Evolutionary conservation across 2,113 vertebrate genomes (phyloP).

Genomic region (Rhizomys pruinosus): DNA sequence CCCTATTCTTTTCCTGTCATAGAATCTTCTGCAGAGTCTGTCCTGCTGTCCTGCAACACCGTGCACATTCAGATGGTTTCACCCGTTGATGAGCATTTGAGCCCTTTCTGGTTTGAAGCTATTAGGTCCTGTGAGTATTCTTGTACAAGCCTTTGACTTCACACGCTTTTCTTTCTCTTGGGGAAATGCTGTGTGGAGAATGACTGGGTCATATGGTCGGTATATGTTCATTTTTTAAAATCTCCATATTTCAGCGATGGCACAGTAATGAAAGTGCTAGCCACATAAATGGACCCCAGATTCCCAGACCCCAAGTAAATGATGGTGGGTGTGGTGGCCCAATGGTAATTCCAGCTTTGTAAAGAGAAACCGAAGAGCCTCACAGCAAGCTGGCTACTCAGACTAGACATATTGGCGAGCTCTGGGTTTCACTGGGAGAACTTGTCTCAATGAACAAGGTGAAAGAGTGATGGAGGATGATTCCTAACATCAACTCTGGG

Average conservation of each 20-base stretch:
- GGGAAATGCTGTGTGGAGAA: conserved; percentile 5
- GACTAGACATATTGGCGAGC: too few species aligned
- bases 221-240: conserved; percentile 1
- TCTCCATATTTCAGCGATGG: too few species aligned
- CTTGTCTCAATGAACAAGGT: too few species aligned
- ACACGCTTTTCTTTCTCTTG: not conserved
- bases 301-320: too few species aligned
- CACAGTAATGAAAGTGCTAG: not conserved
- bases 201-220: not conserved
- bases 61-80: not conserved
- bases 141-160: not conserved
- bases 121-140: not conserved
- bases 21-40: not conserved
- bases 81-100: not conserved
- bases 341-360: too few species aligned
- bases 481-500: too few species aligned
- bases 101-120: not conserved
- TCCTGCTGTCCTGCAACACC: not conserved
- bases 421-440: too few species aligned
- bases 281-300: too few species aligned
- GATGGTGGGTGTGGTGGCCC: too few species aligned
- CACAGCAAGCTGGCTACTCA: too few species aligned
- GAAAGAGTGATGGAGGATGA: too few species aligned
- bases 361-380: too few species aligned
- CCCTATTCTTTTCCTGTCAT: not conserved